phyloP scores from a whole-genome alignment of 2,797 vertebrate species.

The Vireo griseus region DNA sequence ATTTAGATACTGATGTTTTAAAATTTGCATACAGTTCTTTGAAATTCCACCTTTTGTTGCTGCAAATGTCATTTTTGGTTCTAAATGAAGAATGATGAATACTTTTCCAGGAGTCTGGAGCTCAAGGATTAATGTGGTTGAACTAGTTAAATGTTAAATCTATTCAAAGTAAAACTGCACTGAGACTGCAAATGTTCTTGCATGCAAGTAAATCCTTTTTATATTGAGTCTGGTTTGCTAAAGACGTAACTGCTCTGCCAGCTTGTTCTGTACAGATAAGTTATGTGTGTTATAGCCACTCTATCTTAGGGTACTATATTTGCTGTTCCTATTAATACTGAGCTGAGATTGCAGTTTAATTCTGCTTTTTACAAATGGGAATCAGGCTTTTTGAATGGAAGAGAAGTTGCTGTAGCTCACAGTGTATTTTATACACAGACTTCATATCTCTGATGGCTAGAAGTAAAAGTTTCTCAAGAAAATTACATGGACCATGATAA shows the following conservation, averaged over 20 bases:
- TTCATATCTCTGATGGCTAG: neutral
- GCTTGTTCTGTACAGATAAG: conserved; percentile 51
- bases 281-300: conserved; percentile 4
- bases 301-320: neutral
- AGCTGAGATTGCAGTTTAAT: conserved; percentile 19
- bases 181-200: conserved; percentile 33
- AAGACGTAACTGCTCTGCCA: conserved; percentile 22
- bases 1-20: conserved; percentile 16
- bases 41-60: conserved; percentile 42
- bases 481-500: neutral
- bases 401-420: neutral
- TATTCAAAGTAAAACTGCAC: conserved; percentile 52
- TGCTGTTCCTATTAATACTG: conserved; percentile 18
- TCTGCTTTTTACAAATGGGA: neutral
- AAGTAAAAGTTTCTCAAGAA: neutral
- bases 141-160: conserved; percentile 63
- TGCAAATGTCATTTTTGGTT: conserved; percentile 23
- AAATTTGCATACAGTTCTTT: conserved; percentile 42
- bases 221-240: conserved; percentile 43
- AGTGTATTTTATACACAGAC: neutral
- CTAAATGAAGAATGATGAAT: conserved; percentile 31
- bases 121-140: conserved; percentile 43
- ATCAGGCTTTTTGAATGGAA: neutral
- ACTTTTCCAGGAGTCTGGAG: conserved; percentile 2
- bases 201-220: conserved; percentile 55